Evolutionary conservation across 2,888 invertebrate genomes (phyloP).

Genomic region (Hemaris fuciformis): DNA sequence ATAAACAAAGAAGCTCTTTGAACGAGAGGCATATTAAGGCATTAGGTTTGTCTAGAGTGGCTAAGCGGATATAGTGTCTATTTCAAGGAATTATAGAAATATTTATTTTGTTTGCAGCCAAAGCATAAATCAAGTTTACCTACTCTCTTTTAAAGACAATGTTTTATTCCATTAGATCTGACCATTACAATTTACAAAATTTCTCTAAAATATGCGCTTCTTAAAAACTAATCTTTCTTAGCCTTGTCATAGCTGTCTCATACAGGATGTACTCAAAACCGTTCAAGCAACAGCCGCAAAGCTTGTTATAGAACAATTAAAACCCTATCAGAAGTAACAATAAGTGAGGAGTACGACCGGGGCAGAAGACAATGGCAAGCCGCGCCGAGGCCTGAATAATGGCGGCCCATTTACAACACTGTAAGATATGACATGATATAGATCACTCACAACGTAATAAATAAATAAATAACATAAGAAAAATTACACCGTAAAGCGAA

Average conservation of each 20-base stretch:
- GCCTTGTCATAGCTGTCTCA: neutral
- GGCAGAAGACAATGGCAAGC: slow-evolving; percentile 10
- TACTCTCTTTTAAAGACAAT: too few relatives aligned
- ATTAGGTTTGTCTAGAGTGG: too few relatives aligned
- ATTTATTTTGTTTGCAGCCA: too few relatives aligned
- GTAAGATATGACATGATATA: slow-evolving; percentile 81
- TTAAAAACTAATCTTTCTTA: too few relatives aligned
- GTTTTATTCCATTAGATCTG: too few relatives aligned
- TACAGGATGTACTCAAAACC: neutral
- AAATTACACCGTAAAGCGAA: slow-evolving; percentile 82
- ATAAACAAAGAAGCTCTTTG: too few relatives aligned
- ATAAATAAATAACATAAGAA: slow-evolving; percentile 82
- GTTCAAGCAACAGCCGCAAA: neutral
- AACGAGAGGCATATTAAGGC: too few relatives aligned
- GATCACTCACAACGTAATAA: slow-evolving; percentile 80
- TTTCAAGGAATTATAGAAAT: too few relatives aligned
- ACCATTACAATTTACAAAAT: too few relatives aligned
- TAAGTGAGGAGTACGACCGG: neutral
- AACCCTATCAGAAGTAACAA: neutral
- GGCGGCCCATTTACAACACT: slow-evolving; percentile 78
- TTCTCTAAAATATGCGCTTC: too few relatives aligned
- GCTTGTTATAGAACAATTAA: slow-evolving; percentile 7
- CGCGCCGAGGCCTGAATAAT: slow-evolving; percentile 50
- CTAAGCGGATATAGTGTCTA: too few relatives aligned
- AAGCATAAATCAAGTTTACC: too few relatives aligned